These are phyloP conservation scores for Brachionus plicatilis DNA, from an alignment of 1,140 invertebrate genomes.

Conservation along the genomic window DNA sequence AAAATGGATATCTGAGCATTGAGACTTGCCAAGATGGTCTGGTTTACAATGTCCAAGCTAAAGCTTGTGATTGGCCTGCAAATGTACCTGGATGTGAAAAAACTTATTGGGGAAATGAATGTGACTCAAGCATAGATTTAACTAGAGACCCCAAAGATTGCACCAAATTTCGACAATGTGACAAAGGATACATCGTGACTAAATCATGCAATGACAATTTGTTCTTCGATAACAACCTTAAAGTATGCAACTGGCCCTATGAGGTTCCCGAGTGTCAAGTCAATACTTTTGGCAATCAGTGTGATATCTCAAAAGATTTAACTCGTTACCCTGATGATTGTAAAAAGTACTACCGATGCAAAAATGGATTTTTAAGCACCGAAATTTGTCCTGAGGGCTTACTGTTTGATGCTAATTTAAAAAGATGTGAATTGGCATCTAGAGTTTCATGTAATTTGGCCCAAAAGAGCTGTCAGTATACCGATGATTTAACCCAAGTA, in stretches of 20 bases:
- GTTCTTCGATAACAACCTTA: neutral
- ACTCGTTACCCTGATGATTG: neutral
- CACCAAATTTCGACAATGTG: neutral
- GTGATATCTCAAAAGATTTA: neutral
- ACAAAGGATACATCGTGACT: neutral
- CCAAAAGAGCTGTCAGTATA: neutral
- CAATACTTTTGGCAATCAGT: neutral
- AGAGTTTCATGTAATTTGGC: neutral
- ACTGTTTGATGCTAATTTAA: neutral
- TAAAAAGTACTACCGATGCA: slow-evolving; percentile 1
- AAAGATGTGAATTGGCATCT: neutral
- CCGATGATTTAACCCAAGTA: neutral
- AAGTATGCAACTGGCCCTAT: neutral
- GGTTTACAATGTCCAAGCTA: neutral
- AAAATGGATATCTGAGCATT: neutral
- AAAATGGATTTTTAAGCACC: neutral
- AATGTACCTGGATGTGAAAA: neutral
- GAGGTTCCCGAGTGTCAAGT: neutral
- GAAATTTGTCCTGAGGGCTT: neutral
- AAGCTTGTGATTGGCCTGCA: neutral
- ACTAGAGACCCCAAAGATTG: neutral
- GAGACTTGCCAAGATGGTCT: neutral
- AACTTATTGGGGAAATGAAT: slow-evolving; percentile 8
- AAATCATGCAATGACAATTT: neutral
- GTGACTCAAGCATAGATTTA: neutral